These are phyloP conservation scores for Eciton burchellii DNA, from an alignment of 1,140 invertebrate genomes.

Conservation along the genomic window DNA sequence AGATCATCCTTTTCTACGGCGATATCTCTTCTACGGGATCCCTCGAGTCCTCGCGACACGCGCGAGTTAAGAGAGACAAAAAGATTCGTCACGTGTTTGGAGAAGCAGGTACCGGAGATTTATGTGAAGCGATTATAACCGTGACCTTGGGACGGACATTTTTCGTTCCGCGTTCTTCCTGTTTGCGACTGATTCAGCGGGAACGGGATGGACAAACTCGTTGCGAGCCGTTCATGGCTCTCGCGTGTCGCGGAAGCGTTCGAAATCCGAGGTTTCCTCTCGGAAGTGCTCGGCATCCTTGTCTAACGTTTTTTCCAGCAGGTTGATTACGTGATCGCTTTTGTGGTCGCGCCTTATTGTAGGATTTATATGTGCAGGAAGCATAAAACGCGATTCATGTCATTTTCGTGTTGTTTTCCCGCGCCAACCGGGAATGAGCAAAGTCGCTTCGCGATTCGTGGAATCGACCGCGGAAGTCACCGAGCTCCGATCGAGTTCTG, in stretches of 20 bases:
- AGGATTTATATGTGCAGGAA: conserved; percentile 41
- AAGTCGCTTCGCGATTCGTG: background rate
- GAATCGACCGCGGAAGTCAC: too few species aligned
- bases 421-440: background rate
- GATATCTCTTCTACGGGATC: too few species aligned
- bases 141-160: background rate
- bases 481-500: background rate
- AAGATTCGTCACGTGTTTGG: too few species aligned
- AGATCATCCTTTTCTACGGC: too few species aligned
- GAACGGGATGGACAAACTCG: background rate
- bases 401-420: background rate
- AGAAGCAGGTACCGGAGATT: background rate
- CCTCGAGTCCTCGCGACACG: too few species aligned
- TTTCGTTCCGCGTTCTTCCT: conserved; percentile 37
- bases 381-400: background rate
- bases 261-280: conserved; percentile 54
- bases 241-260: conserved; percentile 42
- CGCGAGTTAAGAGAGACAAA: too few species aligned
- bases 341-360: conserved; percentile 42
- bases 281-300: conserved; percentile 47
- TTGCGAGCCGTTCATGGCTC: conserved; percentile 10
- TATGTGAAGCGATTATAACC: background rate
- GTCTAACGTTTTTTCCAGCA: conserved; percentile 31
- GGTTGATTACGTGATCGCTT: conserved; percentile 38
- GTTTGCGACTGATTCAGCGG: conserved; percentile 16